Conservation (phyloP, 2,113 vertebrate species). For the Telmatochromis sp. region DNA sequence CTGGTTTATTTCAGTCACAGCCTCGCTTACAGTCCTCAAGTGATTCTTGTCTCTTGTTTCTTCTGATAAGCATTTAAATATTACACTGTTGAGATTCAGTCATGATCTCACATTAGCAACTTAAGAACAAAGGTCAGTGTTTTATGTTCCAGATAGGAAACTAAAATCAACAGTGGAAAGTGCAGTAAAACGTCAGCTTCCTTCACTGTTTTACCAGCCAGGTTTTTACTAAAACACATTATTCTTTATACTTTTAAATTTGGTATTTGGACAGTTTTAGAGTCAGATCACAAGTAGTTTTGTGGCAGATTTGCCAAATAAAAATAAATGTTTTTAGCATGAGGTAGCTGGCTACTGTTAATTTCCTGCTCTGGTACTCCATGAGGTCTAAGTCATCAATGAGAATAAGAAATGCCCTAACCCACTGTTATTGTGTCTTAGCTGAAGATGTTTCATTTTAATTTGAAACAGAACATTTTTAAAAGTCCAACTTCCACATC, state of each 20-base stretch:
- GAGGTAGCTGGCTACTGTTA: not conserved
- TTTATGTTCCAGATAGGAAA: not conserved
- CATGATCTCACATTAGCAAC: not conserved
- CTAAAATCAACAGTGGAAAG: not conserved
- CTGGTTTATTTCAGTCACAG: not conserved
- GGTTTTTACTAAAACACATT: not conserved
- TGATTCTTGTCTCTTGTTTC: conserved; percentile 58
- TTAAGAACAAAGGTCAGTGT: not conserved
- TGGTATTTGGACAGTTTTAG: not conserved
- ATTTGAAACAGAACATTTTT: not conserved
- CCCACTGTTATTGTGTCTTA: not conserved
- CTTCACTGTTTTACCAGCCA: not conserved
- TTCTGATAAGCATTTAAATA: not conserved
- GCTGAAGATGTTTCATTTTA: not conserved
- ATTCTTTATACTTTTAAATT: not conserved
- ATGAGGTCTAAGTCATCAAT: not conserved
- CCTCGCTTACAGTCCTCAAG: not conserved
- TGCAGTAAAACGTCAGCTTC: not conserved
- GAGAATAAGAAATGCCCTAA: not conserved
- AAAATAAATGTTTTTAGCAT: not conserved
- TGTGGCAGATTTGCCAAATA: not conserved
- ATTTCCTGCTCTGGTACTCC: not conserved
- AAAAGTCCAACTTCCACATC: not conserved
- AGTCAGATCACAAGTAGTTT: not conserved
- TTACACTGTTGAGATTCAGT: not conserved